Evolutionary conservation across 2,888 invertebrate species (phyloP), one percentile per base, ranked within the genome.

Genomic region (Pristionchus arcanus): DNA sequence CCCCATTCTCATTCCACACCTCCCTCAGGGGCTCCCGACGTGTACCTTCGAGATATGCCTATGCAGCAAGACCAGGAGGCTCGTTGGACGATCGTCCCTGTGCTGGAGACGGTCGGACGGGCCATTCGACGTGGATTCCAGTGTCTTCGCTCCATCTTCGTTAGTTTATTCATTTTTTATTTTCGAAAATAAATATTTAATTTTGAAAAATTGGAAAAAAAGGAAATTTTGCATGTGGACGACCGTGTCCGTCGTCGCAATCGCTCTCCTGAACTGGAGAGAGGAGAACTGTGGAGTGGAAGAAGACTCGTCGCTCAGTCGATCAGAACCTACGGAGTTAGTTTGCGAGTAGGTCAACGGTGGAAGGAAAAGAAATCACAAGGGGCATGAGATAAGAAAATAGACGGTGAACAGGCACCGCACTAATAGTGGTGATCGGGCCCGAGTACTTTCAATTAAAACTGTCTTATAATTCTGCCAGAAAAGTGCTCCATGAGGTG

Each of bases 221-320:
- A 71, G 63, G 4, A 25, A 63, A 21, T n/a, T n/a, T 71, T 71
- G 31, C 34, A 71, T 0, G 71, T 71, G 71, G 71, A 71, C 71
- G 71, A 71, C 13, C 71, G 71, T 71, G 71, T 71, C 4, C 31
- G 34, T 34, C 71, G 71, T 15, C 71, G 34, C 15, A 34, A 31
- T 71, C 71, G 71, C 7, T 63, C 63, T 63, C 63, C 63, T 25
- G 25, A 63, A n/a, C 63, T 63, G 63, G 63, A 63, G n/a, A 63
- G 63, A n/a, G 63, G 63, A 63, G 63, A 63, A 25, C 63, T 63
- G n/a, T 63, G 63, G 63, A 63, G 63, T 63, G 63, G 63, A 63
- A 63, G 63, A 21, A 21, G 63, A n/a, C 63, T 63, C 63, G 63
- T 63, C 63, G 63, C 63, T 0, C 63, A 63, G n/a, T 63, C 63